Percentiles rank a stretch among this genome's conserved stretches.
These are phyloP conservation scores for Pitta sordida DNA, from an alignment of 2,113 vertebrate species.

Conservation along the genomic window DNA sequence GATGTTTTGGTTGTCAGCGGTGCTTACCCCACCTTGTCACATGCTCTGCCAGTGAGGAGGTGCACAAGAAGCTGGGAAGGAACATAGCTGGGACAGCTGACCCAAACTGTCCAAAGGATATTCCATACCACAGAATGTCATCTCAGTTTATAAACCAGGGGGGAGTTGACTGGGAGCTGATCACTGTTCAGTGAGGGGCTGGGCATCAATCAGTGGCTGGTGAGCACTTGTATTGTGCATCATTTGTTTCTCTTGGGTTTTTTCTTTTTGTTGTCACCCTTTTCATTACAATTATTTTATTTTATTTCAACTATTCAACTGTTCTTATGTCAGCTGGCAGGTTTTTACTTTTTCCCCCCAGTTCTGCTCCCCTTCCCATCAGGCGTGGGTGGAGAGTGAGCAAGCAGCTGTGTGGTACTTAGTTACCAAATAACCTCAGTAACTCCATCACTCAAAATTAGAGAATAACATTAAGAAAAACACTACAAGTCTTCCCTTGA, in stretches of 20 bases:
- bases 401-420: accelerated
- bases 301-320: not conserved
- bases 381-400: not conserved
- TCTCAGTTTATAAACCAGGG: no score
- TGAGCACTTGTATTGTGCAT: no score
- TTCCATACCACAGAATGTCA: not conserved
- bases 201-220: not conserved
- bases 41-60: not conserved
- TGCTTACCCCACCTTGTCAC: no score
- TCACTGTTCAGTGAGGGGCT: not conserved
- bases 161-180: not conserved
- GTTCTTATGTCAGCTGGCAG: not conserved
- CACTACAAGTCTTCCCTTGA: not conserved
- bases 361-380: not conserved
- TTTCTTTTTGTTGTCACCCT: not conserved
- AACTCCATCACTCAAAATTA: not conserved
- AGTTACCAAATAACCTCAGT: not conserved
- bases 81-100: not conserved
- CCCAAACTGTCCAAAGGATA: not conserved
- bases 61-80: not conserved
- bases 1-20: no score
- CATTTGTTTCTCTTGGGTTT: not conserved
- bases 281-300: not conserved
- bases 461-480: not conserved
- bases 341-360: not conserved